phyloP scores from a whole-genome alignment of 2,797 vertebrate species.

The Eptatretus atami region DNA sequence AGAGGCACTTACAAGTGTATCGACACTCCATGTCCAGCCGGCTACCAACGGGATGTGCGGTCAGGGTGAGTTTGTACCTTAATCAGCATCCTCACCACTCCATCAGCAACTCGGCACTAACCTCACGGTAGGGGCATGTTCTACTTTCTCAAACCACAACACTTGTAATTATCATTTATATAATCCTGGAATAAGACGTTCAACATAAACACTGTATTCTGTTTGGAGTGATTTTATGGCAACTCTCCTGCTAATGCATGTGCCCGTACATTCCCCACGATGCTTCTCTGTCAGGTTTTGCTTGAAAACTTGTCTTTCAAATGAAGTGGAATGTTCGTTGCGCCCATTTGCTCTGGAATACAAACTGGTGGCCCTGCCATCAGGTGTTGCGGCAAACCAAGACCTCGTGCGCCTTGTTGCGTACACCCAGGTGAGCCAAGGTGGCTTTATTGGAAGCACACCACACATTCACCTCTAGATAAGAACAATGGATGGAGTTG shows the following conservation, averaged over 20 bases:
- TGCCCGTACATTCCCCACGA: background rate
- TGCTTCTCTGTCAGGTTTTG: slow-evolving; percentile 33
- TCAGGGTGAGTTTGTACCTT: slow-evolving; percentile 21
- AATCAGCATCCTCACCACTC: too few relatives aligned
- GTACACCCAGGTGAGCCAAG: slow-evolving; percentile 32
- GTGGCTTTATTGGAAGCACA: background rate
- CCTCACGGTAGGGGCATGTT: too few relatives aligned
- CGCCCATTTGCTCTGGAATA: slow-evolving; percentile 78
- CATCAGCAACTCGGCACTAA: too few relatives aligned
- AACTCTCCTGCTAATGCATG: too few relatives aligned
- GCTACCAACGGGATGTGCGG: slow-evolving; percentile 39
- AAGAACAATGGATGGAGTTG: too few relatives aligned
- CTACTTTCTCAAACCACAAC: too few relatives aligned
- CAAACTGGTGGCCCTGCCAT: slow-evolving; percentile 72
- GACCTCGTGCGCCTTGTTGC: slow-evolving; percentile 79
- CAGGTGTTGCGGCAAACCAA: slow-evolving; percentile 63
- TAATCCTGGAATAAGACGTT: too few relatives aligned
- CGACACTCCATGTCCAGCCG: slow-evolving; percentile 63
- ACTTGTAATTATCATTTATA: too few relatives aligned
- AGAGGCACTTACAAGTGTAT: slow-evolving; percentile 75
- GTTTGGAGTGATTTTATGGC: too few relatives aligned
- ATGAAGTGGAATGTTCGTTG: slow-evolving; percentile 55
- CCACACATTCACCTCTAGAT: too few relatives aligned
- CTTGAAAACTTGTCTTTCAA: slow-evolving; percentile 53
- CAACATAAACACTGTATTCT: too few relatives aligned